A percentile compares a stretch with the other conserved stretches of the same genome.
Evolutionary conservation across 1,140 invertebrate genomes (phyloP).

Genomic region (Catajapyx aquilonaris): DNA sequence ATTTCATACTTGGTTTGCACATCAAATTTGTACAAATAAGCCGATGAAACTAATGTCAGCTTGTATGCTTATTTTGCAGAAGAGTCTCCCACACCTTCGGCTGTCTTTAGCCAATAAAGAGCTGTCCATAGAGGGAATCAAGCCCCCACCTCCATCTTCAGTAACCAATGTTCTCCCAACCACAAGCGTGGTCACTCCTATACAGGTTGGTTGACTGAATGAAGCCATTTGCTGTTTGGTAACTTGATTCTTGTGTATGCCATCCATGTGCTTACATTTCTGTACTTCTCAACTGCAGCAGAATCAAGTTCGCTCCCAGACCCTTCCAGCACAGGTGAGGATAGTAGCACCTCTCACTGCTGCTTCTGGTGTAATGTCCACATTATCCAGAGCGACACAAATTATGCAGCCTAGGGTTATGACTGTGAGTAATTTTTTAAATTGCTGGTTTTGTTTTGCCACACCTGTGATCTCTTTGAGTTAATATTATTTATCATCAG

Average conservation of each 20-base stretch:
- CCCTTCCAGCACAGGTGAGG: slow-evolving; percentile 11
- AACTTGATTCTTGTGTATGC: no score
- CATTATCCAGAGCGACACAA: slow-evolving; percentile 11
- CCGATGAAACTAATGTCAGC: no score
- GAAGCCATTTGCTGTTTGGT: no score
- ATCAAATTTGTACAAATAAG: no score
- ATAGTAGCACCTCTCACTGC: slow-evolving; percentile 14
- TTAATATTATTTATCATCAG: background rate
- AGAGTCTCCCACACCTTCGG: slow-evolving; percentile 80
- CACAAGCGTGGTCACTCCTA: slow-evolving; percentile 14
- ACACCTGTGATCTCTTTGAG: background rate
- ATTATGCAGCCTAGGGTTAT: slow-evolving; percentile 17
- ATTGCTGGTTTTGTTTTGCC: no score
- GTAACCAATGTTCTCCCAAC: slow-evolving; percentile 23
- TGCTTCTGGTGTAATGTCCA: slow-evolving; percentile 20
- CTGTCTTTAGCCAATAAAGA: slow-evolving; percentile 78
- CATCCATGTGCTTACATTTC: slow-evolving; percentile 2
- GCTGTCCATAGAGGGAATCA: slow-evolving; percentile 85
- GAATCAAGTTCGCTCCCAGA: slow-evolving; percentile 7
- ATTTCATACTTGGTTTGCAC: no score
- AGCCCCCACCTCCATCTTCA: slow-evolving; percentile 43
- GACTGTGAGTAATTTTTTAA: slow-evolving; percentile 15
- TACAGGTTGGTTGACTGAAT: slow-evolving; percentile 12
- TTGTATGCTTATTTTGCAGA: slow-evolving; percentile 45
- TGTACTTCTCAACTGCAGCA: slow-evolving; percentile 1